Evolutionary conservation across 2,113 vertebrate genomes (phyloP).

Genomic region (Elephantulus edwardii): DNA sequence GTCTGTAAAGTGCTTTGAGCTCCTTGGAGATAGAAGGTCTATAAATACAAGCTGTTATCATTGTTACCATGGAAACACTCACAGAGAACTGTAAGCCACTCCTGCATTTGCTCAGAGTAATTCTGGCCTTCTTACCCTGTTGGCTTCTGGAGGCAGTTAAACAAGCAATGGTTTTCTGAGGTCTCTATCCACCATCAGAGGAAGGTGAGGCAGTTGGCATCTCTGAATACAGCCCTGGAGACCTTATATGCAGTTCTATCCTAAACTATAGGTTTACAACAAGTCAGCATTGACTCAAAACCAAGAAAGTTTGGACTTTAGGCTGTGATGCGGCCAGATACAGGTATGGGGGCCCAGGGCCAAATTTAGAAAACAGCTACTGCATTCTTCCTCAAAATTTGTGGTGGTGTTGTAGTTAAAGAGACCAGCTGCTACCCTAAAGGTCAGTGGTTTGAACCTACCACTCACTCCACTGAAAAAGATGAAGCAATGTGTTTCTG

Average conservation of each 20-base stretch:
- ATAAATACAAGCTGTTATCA: conserved; percentile 79
- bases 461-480: no score
- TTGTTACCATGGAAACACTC: conserved; percentile 72
- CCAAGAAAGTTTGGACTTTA: no score
- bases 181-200: background rate
- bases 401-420: no score
- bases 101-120: conserved; percentile 25
- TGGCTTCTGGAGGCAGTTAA: background rate
- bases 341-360: background rate
- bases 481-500: no score
- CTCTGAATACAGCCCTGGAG: no score
- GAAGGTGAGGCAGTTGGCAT: background rate
- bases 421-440: no score
- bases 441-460: no score
- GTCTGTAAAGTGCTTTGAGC: conserved; percentile 69
- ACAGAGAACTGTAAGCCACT: conserved; percentile 35
- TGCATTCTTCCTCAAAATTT: no score
- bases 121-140: conserved; percentile 10
- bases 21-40: conserved; percentile 77
- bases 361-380: no score
- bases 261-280: no score
- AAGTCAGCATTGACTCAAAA: no score
- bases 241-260: no score
- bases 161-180: background rate
- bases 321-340: background rate